Evolutionary conservation across 2,888 invertebrate genomes (phyloP).

Genomic region (Campoletis raptor): DNA sequence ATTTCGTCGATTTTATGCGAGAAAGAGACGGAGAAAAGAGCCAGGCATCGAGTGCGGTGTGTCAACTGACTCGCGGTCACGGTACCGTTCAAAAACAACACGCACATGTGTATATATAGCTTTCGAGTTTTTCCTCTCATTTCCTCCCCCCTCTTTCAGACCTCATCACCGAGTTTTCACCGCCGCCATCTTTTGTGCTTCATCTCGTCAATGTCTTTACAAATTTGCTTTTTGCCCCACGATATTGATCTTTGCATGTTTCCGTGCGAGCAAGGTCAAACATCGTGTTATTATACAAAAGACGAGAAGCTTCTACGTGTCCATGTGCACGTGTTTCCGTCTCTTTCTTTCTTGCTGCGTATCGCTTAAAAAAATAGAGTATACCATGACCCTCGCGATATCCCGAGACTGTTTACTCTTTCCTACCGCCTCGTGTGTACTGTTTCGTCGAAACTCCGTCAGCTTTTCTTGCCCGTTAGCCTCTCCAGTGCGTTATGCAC

Average conservation of each 20-base stretch:
- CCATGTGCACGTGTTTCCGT: not conserved
- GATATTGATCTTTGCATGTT: not conserved
- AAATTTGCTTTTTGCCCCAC: not conserved
- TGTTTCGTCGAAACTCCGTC: slow-evolving; percentile 20
- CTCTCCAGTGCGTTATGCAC: slow-evolving; percentile 2
- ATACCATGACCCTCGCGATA: not conserved
- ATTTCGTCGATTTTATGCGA: slow-evolving; percentile 37
- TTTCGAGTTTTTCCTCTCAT: not conserved
- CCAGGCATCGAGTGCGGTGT: slow-evolving; percentile 24
- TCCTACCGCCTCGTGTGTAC: not conserved
- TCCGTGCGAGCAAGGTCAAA: not conserved
- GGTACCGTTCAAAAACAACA: slow-evolving; percentile 67
- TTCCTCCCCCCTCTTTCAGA: not conserved
- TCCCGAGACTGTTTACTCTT: not conserved
- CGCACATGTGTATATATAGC: slow-evolving; percentile 1
- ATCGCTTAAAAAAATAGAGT: not conserved
- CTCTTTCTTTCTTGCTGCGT: not conserved
- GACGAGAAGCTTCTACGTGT: not conserved
- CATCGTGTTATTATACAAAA: not conserved
- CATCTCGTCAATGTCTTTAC: not conserved
- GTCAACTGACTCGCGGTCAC: slow-evolving; percentile 63
- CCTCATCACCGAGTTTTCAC: not conserved
- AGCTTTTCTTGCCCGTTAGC: slow-evolving; percentile 17
- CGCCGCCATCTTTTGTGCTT: not conserved
- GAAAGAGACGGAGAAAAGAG: slow-evolving; percentile 6